Base-by-base conservation (phyloP, 2,797 vertebrate species). In the Okamejei kenojei region DNA sequence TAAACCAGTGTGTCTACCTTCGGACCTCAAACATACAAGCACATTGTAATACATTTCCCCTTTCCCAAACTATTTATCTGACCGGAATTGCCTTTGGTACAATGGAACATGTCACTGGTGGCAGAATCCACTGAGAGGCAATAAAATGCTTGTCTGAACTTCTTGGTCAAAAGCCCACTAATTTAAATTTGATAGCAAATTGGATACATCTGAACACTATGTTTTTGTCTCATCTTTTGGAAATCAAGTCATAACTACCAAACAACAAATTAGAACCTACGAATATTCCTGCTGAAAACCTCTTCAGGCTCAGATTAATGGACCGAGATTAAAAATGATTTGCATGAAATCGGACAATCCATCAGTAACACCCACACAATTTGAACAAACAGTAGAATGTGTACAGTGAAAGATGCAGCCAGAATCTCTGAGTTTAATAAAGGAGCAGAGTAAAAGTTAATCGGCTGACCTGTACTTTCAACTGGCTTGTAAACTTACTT, bases 1-100 rank as follows among this genome's bases (percentile, higher is more conserved):
- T 74, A 92, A 58, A 74, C 90, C 23, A 88, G 84, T 88, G 84
- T 88, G 61, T 88, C 63, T 88, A 54, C 90, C 68, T 74, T 74
- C 35, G 35, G 71, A 45, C 90, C 35, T 23, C 23, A 73, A 91
- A 91, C 7, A 91, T 3, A 45, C 45, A 10, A 29, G 29, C 61
- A 68, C n/a, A 91, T 26, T 26, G 8, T 26, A 45, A 73, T 73
- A 38, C 35, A 38, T 54, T 54, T 73, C 38, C 90, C 38, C 58
- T 92, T 76, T 54, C 15, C 90, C 38, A 76, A 92, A 23, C 35
- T 71, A 45, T 6, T 76, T 54, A 58, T 6, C 68, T 58, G 7
- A 9, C 2, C 23, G 23, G 11, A 76, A 74, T 76, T 38, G 26
- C 26, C 81, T 35, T 10, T 54, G 11, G 71, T 45, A 45, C 71